A percentile compares a stretch with the other conserved stretches of the same genome.
Conservation (phyloP, 1,140 invertebrate genomes). For the Elymnias hypermnestra region DNA sequence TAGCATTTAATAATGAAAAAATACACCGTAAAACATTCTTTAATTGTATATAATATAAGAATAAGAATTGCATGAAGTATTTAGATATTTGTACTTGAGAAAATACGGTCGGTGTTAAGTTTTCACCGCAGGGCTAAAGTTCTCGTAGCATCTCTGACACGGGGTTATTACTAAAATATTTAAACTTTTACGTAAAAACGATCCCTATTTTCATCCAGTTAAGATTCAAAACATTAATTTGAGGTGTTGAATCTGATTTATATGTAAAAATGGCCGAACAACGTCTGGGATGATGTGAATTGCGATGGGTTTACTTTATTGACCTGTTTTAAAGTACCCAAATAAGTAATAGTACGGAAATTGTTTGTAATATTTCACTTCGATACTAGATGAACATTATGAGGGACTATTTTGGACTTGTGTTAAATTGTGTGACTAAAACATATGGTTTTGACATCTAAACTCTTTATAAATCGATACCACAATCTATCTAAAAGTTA, state of each 20-base stretch:
- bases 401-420: no score
- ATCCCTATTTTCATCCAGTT: not conserved
- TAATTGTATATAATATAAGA: not conserved
- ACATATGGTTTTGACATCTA: no score
- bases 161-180: not conserved
- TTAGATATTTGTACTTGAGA: not conserved
- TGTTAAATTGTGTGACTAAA: no score
- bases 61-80: not conserved
- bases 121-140: slow-evolving; percentile 1
- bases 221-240: not conserved
- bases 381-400: no score
- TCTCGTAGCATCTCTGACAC: not conserved
- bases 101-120: not conserved
- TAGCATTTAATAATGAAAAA: not conserved
- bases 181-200: not conserved
- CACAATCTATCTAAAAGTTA: slow-evolving; percentile 12
- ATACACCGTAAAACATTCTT: not conserved
- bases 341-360: no score
- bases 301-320: not conserved
- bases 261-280: slow-evolving; percentile 7
- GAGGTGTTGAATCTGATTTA: slow-evolving; percentile 2
- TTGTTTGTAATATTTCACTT: no score
- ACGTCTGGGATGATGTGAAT: not conserved
- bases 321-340: no score
- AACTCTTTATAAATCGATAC: no score